These are phyloP conservation scores for Steatocranus sp. DNA, from an alignment of 2,797 vertebrate genomes.

Conservation along the genomic window DNA sequence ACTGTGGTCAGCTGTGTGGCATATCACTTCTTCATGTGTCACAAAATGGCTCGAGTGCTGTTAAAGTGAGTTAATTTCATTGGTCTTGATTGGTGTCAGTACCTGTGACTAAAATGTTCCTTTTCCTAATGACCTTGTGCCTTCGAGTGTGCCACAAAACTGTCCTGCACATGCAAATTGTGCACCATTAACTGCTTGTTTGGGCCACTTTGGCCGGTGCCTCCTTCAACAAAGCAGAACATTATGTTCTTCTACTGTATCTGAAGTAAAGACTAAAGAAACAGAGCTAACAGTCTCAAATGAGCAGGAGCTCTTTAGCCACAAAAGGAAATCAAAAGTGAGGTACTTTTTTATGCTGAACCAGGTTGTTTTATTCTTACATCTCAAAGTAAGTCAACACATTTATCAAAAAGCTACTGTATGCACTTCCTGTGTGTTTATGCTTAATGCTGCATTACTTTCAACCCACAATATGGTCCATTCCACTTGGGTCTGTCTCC, in stretches of 20 bases:
- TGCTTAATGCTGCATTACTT: constrained; percentile 30
- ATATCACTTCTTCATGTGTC: background rate
- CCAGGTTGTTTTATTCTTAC: background rate
- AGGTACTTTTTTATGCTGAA: background rate
- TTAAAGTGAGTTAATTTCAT: background rate
- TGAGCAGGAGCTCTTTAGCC: background rate
- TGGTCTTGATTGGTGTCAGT: background rate
- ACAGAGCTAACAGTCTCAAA: background rate
- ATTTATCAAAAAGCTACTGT: constrained; percentile 9
- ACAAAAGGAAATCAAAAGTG: background rate
- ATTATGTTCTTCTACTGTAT: background rate
- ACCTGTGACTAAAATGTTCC: background rate
- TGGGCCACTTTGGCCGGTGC: background rate
- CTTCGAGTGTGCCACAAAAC: background rate
- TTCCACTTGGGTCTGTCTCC: background rate
- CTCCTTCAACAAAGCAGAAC: background rate
- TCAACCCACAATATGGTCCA: background rate
- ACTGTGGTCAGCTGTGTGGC: background rate
- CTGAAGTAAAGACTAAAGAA: background rate
- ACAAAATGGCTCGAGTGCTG: background rate
- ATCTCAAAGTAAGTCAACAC: background rate
- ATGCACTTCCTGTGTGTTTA: background rate
- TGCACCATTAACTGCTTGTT: background rate
- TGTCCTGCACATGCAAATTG: background rate
- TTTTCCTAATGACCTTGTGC: background rate